These are phyloP conservation scores for Drosophila orena DNA, from an alignment of 1,140 invertebrate species.

Conservation along the genomic window DNA sequence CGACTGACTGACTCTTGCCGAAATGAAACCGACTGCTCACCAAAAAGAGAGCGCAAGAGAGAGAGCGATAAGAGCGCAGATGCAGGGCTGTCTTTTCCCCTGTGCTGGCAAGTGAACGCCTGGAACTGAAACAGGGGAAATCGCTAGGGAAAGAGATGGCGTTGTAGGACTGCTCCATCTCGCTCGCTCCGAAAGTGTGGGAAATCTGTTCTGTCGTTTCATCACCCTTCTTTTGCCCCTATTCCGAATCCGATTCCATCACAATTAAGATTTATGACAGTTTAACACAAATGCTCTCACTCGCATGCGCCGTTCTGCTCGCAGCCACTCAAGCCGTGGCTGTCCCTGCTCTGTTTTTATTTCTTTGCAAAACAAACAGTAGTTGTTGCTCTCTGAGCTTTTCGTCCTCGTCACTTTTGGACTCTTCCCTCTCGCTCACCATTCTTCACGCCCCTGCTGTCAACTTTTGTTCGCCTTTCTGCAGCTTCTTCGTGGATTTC, in stretches of 20 bases:
- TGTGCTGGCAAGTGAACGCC: conserved; percentile 62
- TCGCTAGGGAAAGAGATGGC: conserved; percentile 9
- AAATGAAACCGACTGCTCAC: not conserved
- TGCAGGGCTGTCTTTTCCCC: conserved; percentile 55
- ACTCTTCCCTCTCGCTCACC: conserved; percentile 26
- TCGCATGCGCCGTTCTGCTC: conserved; percentile 68
- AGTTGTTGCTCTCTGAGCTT: conserved; percentile 41
- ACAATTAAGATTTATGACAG: conserved; percentile 84
- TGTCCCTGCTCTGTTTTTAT: conserved; percentile 45
- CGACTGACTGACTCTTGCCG: conserved; percentile 48
- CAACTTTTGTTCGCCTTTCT: conserved; percentile 38
- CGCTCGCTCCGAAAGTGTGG: conserved; percentile 27
- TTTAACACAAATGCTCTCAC: conserved; percentile 79
- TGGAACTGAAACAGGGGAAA: conserved; percentile 64
- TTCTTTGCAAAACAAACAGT: conserved; percentile 53
- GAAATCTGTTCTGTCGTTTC: conserved; percentile 51
- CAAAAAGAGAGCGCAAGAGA: conserved; percentile 8
- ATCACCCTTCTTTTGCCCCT: conserved; percentile 40
- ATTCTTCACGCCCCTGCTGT: conserved; percentile 21
- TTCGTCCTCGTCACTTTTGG: conserved; percentile 51
- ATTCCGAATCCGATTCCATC: conserved; percentile 70
- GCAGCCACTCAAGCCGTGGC: conserved; percentile 50
- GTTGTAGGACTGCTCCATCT: conserved; percentile 12
- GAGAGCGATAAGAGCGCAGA: conserved; percentile 25
- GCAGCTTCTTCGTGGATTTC: conserved; percentile 43